Percentiles rank a stretch among this genome's conserved stretches.
phyloP scores from a whole-genome alignment of 2,888 invertebrate species.

The Drosophila kuntzei region DNA sequence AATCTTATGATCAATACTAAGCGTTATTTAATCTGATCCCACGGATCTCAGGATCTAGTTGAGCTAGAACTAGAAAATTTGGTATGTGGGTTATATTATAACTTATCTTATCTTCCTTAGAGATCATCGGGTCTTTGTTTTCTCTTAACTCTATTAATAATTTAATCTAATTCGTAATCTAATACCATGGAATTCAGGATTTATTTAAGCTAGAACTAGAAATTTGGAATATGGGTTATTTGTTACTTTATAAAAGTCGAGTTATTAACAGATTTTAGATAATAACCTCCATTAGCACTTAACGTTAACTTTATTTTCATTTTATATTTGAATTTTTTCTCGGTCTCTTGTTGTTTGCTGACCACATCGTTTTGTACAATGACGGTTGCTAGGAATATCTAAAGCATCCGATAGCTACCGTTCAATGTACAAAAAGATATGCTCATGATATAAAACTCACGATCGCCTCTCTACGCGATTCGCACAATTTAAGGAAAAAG shows the following conservation, averaged over 20 bases:
- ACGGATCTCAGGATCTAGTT: neutral
- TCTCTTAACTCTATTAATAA: neutral
- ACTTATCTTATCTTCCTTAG: neutral
- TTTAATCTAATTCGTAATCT: neutral
- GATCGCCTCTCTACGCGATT: conserved; percentile 14
- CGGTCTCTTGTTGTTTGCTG: conserved; percentile 4
- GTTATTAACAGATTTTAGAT: neutral
- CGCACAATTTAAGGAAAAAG: neutral
- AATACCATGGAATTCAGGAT: neutral
- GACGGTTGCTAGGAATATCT: conserved; percentile 49
- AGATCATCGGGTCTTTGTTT: neutral
- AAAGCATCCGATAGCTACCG: conserved; percentile 47
- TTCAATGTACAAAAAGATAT: conserved; percentile 42
- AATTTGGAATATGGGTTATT: neutral
- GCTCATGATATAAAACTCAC: neutral
- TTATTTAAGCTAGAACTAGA: neutral
- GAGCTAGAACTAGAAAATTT: neutral
- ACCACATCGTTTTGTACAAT: conserved; percentile 31
- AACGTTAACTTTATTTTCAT: neutral
- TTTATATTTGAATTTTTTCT: neutral
- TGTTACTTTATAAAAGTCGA: too few species aligned
- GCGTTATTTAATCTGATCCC: neutral
- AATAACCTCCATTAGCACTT: neutral
- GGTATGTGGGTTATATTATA: neutral
- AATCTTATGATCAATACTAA: neutral